Base-by-base conservation (phyloP, 1,140 invertebrate species). In the Dreissena rostriformis region DNA sequence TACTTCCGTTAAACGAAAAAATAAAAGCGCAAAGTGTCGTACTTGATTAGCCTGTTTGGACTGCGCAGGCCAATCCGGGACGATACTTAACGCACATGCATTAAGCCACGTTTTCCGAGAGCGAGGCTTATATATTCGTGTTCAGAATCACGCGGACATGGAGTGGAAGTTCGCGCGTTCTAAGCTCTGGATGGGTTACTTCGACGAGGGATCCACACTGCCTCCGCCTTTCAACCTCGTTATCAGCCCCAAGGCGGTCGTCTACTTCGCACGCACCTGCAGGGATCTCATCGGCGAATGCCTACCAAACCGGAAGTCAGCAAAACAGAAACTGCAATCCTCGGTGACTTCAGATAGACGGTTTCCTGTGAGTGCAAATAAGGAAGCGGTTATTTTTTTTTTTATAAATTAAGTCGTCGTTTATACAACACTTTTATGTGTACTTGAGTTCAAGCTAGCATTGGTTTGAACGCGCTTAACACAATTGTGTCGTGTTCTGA, bases 121-220 rank as follows among this genome's bases (percentile, higher is more conserved):
- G n/a, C n/a, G n/a, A n/a, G n/a, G n/a, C n/a, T n/a, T n/a, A n/a
- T n/a, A n/a, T n/a, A 2, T 39, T 61, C 57, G 2, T 61, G 17
- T 61, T 49, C 86, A 95, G 95, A 95, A 95, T 83, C 95, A 95
- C 85, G 95, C 95, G 0, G 95, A 95, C 90, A 92, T 94, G 87
- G 95, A 95, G 88, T 95, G 95, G 95, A 95, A 95, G 85, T 95
- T 95, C 87, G 94, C 95, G 24, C 91, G 95, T 12, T 95, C 95
- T 15, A 95, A 95, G 82, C 90, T 95, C 8, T 95, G 95, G 95
- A 95, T 95, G 94, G 93, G 94, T 28, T 95, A 95, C 84, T 95
- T 95, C 86, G 94, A 95, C 79, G 94, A 95, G 86, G 95, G 95
- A 0, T 95, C 94, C 8, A 95, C 94, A 39, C 90, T 95, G 8